Percentiles rank a stretch among this genome's conserved stretches.
Conservation (phyloP, 2,888 invertebrate species). For the Ophion slaviceki region DNA sequence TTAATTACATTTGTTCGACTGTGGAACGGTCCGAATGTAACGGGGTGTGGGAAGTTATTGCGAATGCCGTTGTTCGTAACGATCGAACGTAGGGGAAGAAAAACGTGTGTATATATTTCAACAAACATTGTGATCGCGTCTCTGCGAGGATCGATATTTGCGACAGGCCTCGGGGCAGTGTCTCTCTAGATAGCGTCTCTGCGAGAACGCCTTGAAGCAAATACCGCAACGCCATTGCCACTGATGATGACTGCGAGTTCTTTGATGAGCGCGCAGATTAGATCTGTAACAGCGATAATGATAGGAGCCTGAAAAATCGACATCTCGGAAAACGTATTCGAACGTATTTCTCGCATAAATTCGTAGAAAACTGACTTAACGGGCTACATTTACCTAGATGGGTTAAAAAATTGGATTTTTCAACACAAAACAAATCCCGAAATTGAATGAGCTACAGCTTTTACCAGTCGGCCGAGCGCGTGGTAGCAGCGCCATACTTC, state of each 20-base stretch:
- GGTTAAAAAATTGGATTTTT: no score
- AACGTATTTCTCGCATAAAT: not conserved
- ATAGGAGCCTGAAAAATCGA: conserved; percentile 13
- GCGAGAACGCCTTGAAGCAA: conserved; percentile 89
- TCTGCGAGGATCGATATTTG: conserved; percentile 85
- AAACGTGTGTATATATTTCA: not conserved
- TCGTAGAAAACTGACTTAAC: not conserved
- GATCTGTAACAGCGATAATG: conserved; percentile 83
- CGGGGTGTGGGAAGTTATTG: not conserved
- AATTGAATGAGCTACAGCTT: no score
- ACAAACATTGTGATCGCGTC: conserved; percentile 70
- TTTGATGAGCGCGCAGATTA: conserved; percentile 89
- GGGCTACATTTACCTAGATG: no score
- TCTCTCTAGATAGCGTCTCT: conserved; percentile 87
- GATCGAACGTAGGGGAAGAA: conserved; percentile 1
- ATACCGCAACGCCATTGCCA: conserved; percentile 88
- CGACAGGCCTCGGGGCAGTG: conserved; percentile 88
- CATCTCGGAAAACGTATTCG: not conserved
- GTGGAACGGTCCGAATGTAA: not conserved
- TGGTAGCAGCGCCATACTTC: no score
- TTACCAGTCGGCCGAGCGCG: no score
- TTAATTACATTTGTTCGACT: not conserved
- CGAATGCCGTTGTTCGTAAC: not conserved
- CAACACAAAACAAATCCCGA: no score
- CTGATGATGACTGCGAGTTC: conserved; percentile 88